Conservation (phyloP, 2,797 vertebrate species). For the Neopelma chrysocephalum region DNA sequence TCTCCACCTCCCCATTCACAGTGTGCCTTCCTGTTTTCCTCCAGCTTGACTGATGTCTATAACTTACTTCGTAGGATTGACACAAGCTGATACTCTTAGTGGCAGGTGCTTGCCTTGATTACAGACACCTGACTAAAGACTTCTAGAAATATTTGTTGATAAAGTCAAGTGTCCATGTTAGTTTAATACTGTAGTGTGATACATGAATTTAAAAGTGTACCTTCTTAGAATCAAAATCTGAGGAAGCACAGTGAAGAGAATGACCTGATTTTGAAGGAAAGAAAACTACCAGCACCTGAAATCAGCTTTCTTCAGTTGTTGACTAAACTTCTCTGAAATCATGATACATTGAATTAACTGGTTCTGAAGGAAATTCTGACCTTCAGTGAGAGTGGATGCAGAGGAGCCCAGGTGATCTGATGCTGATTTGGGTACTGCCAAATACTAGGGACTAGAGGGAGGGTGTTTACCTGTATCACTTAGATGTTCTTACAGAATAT, state of each 20-base stretch:
- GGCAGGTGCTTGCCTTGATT: neutral
- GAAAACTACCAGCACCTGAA: conserved; percentile 57
- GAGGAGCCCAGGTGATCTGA: conserved; percentile 46
- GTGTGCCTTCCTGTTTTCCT: neutral
- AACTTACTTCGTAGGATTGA: neutral
- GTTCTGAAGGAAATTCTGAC: conserved; percentile 62
- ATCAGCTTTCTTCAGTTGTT: conserved; percentile 58
- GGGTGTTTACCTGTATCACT: neutral
- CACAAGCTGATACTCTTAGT: neutral
- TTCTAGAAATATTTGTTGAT: neutral
- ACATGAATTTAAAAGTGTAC: conserved; percentile 46
- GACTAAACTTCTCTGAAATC: conserved; percentile 58
- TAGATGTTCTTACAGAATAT: neutral
- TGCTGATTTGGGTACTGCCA: neutral
- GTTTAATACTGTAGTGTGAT: conserved; percentile 31
- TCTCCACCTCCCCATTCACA: neutral
- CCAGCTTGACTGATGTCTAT: neutral
- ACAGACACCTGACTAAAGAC: neutral
- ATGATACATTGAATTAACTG: conserved; percentile 46
- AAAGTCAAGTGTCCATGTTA: neutral
- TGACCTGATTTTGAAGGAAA: conserved; percentile 57
- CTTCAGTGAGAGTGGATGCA: conserved; percentile 54
- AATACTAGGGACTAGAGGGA: conserved; percentile 23
- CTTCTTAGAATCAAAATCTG: conserved; percentile 57
- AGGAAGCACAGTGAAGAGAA: conserved; percentile 60